Evolutionary conservation across 2,888 invertebrate species (phyloP), one percentile per base, ranked within the genome.

Genomic region (Ditylenchus weischeri): DNA sequence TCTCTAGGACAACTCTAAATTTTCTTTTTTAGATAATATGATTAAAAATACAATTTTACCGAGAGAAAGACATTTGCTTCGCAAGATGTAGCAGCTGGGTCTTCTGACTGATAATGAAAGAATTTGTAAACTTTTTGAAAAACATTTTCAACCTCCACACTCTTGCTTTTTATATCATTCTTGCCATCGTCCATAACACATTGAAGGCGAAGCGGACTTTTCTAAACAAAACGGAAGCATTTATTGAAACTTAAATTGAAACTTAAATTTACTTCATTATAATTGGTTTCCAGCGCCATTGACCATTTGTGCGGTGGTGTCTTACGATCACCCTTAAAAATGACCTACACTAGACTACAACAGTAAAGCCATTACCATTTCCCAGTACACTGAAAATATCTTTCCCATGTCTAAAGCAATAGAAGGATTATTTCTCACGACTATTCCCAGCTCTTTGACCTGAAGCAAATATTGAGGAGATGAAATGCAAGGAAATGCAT

Each of bases 341-440:
- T 74, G 75, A 3, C 11, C 1, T 15, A 8, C 2, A 43, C 43
- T 15, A 15, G 8, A 15, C 43, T 43, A 13, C 3, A 10, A 6
- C 11, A 43, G 13, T 3, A 43, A 43, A 43, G 11, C 8, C 43
- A 10, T 15, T 15, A 79, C 81, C 75, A 81, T 76, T 8, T 67
- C 38, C 81, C 80, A 81, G 65, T 79, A 79, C 11, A 81, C 72
- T 50, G 92, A 91, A 83, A 94, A 94, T 74, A 96, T 89, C 85
- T 95, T 95, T 4, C 87, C 88, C 68, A 93, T 85, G 84, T 94
- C 94, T 57, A 87, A 86, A 0, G 90, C 91, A 49, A 94, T 84
- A 79, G 91, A 91, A 54, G 89, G 88, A 83, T 94, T 94, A 83
- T 93, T 90, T 73, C 88, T 87, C 0, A 90, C 89, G 0, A 90